phyloP scores from a whole-genome alignment of 2,888 invertebrate genomes.

The Smittia aterrima region DNA sequence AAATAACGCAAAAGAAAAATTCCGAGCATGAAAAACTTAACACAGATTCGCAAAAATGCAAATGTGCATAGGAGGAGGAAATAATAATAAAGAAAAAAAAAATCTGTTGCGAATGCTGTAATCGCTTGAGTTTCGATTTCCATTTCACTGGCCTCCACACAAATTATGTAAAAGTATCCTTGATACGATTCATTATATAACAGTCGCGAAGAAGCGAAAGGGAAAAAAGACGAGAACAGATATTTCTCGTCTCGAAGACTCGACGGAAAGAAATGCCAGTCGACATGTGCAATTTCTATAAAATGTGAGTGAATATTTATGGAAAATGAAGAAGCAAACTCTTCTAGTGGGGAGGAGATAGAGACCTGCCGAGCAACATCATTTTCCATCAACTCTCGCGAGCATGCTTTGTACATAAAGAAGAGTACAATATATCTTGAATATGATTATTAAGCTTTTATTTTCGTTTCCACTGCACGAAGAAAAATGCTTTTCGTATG shows the following conservation, averaged over 20 bases:
- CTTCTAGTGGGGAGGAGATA: not conserved
- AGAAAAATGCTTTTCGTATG: conserved; percentile 6
- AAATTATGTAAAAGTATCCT: conserved; percentile 16
- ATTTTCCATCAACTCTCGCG: not conserved
- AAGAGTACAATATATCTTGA: conserved; percentile 17
- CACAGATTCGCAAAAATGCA: not conserved
- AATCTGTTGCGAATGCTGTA: not conserved
- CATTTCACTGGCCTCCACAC: not conserved
- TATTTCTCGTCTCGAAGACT: too few relatives aligned
- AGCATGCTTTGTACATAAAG: not conserved
- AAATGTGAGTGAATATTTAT: not conserved
- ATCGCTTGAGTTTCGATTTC: not conserved
- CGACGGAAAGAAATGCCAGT: too few relatives aligned
- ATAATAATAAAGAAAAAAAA: conserved; percentile 18
- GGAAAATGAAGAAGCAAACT: conserved; percentile 18
- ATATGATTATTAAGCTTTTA: conserved; percentile 4
- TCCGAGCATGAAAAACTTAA: not conserved
- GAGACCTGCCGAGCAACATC: not conserved
- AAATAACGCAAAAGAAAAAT: not conserved
- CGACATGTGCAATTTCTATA: conserved; percentile 11
- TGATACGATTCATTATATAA: conserved; percentile 10
- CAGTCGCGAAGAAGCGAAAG: not conserved
- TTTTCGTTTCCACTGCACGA: not conserved
- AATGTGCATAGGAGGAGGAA: conserved; percentile 32
- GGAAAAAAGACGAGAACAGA: not conserved